These are phyloP conservation scores for Puntigrus tetrazona DNA, from an alignment of 2,113 vertebrate species.

Conservation along the genomic window DNA sequence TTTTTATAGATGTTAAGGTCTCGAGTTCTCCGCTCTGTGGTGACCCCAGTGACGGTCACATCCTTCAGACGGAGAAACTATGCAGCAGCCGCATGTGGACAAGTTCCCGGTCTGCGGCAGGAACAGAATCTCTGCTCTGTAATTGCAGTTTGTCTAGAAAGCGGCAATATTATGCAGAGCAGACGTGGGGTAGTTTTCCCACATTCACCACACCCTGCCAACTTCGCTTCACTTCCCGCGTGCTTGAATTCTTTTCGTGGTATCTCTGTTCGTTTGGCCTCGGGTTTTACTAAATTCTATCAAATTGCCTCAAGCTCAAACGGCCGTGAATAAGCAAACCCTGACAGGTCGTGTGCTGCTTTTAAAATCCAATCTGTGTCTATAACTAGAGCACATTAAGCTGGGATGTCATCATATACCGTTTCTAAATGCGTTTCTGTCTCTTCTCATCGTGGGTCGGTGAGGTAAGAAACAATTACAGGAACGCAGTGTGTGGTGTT, in stretches of 20 bases:
- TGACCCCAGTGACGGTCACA: background rate
- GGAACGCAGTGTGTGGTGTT: background rate
- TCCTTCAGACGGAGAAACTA: background rate
- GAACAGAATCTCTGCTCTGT: conserved; percentile 1
- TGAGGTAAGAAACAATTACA: background rate
- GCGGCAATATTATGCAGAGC: conserved; percentile 51
- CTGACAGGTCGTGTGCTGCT: background rate
- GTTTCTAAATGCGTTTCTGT: background rate
- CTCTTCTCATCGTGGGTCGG: background rate
- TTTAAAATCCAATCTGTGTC: background rate
- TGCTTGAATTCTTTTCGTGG: conserved; percentile 32
- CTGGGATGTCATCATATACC: background rate
- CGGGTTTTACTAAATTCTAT: background rate
- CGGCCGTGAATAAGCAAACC: background rate
- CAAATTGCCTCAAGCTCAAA: background rate
- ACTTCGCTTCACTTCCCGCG: conserved; percentile 31
- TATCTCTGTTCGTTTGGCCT: background rate
- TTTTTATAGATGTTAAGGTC: background rate
- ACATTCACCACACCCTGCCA: conserved; percentile 60
- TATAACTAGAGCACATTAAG: background rate
- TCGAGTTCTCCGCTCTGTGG: no score
- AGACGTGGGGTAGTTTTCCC: conserved; percentile 61
- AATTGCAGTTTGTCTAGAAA: conserved; percentile 35
- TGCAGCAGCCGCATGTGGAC: conserved; percentile 55
- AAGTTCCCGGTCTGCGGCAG: conserved; percentile 34